Conservation (phyloP, 64 coral and sea anemone genomes). For the Catalaphyllia jardinei region DNA sequence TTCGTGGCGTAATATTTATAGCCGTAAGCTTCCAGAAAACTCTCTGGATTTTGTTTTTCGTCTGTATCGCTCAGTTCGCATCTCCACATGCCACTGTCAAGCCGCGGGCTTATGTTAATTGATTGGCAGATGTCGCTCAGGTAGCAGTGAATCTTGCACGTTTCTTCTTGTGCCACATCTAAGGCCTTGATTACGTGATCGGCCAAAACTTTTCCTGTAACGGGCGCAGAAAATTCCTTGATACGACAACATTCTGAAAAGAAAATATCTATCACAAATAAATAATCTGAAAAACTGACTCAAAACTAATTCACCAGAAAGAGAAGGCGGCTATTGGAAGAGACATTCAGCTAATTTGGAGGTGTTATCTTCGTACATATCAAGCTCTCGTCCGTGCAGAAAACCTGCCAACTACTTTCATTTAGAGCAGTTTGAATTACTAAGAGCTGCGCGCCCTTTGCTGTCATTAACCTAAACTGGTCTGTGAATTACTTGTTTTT, state of each 20-base stretch:
- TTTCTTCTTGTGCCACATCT: slow-evolving; percentile 25
- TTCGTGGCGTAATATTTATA: slow-evolving; percentile 3
- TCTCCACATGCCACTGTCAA: slow-evolving; percentile 17
- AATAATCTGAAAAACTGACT: too few species aligned
- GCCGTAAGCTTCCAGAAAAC: background rate
- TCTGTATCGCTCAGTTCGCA: slow-evolving; percentile 45
- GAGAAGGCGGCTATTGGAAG: too few species aligned
- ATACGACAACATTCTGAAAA: slow-evolving; percentile 14
- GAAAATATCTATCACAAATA: background rate
- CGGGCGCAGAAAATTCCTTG: background rate
- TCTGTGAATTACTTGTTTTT: too few species aligned
- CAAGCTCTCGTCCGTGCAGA: too few species aligned
- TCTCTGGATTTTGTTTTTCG: slow-evolving; percentile 1
- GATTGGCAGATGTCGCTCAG: slow-evolving; percentile 36
- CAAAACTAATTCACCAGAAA: too few species aligned
- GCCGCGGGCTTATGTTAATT: slow-evolving; percentile 23
- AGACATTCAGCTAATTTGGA: too few species aligned
- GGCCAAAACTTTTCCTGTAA: background rate
- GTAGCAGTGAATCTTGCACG: slow-evolving; percentile 20
- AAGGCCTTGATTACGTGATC: slow-evolving; percentile 33
- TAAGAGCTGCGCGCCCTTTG: too few species aligned
- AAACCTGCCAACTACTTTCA: too few species aligned
- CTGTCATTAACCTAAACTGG: too few species aligned
- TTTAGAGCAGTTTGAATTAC: too few species aligned
- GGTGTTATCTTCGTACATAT: too few species aligned